Base-by-base conservation (phyloP, 2,113 vertebrate genomes). In the Xyliphius kryptos region DNA sequence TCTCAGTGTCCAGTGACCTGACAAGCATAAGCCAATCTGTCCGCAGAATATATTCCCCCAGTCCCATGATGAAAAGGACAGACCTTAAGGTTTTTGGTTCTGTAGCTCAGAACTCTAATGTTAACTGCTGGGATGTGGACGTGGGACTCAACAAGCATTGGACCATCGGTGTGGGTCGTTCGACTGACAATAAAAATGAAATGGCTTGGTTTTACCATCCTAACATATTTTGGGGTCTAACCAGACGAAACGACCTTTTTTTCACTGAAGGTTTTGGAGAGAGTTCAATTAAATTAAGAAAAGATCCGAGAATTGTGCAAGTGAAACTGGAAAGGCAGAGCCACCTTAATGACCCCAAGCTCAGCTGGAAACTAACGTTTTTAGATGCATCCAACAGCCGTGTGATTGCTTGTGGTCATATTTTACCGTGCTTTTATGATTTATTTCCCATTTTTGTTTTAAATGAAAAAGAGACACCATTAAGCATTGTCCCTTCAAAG, bases 221-320 rank as follows among this genome's bases (percentile, higher is more conserved):
- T 37, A 65, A 52, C 2, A 72, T 74, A 17, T 58, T 79, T 15
- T 80, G 75, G 74, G 72, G 72, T 43, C 61, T 81, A 53, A 60
- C 71, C 41, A 55, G 52, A 26, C 71, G 74, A 1, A 48, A 73
- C 6, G 1, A 60, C 19, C 7, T 20, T 5, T 70, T 32, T 50
- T 5, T 5, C 8, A 7, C 44, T 9, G 9, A 59, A 32, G 16
- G 4, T 3, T 9, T 32, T 11, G 7, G 3, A n/a, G 1, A 14
- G 1, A 36, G 6, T 0, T 11, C 0, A 2, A 14, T 60, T n/a
- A 3, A 6, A 19, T 16, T 55, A 9, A 60, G 1, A 1, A 37
- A 0, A 5, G 21, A 51, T 40, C 56, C 7, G 1, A 8, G 52
- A 32, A 46, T n/a, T 1, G 32, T 70, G 12, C 41, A 43, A 2